These are phyloP conservation scores for Notarius quadriscutis DNA, from an alignment of 2,113 vertebrate genomes.

Conservation along the genomic window DNA sequence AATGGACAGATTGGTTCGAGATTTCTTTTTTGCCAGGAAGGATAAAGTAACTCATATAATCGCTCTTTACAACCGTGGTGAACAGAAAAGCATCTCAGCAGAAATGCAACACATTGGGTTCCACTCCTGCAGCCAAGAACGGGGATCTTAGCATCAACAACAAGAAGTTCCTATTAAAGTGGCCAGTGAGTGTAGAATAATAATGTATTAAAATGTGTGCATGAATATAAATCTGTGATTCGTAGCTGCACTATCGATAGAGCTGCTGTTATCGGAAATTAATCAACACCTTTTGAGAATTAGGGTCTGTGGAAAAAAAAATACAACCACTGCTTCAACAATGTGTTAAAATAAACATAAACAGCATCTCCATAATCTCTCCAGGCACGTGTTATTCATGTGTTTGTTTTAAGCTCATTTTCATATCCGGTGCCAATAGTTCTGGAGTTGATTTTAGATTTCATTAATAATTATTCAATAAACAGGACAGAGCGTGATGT, in stretches of 20 bases:
- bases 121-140: too few relatives aligned
- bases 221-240: not conserved
- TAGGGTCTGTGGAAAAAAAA: not conserved
- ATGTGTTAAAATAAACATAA: not conserved
- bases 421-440: not conserved
- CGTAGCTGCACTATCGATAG: not conserved
- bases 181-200: too few relatives aligned
- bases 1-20: too few relatives aligned
- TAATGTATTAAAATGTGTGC: too few relatives aligned
- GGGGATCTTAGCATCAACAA: too few relatives aligned
- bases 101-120: too few relatives aligned
- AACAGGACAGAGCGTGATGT: constrained; percentile 86
- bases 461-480: too few relatives aligned
- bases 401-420: not conserved
- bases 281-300: not conserved
- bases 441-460: not conserved
- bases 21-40: too few relatives aligned
- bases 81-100: too few relatives aligned
- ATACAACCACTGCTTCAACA: not conserved
- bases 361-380: not conserved
- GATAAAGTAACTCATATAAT: too few relatives aligned
- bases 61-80: too few relatives aligned
- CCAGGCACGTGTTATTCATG: not conserved
- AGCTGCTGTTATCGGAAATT: not conserved
- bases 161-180: too few relatives aligned